These are phyloP conservation scores for Laticauda colubrina DNA, from an alignment of 2,113 vertebrate genomes.

Conservation along the genomic window DNA sequence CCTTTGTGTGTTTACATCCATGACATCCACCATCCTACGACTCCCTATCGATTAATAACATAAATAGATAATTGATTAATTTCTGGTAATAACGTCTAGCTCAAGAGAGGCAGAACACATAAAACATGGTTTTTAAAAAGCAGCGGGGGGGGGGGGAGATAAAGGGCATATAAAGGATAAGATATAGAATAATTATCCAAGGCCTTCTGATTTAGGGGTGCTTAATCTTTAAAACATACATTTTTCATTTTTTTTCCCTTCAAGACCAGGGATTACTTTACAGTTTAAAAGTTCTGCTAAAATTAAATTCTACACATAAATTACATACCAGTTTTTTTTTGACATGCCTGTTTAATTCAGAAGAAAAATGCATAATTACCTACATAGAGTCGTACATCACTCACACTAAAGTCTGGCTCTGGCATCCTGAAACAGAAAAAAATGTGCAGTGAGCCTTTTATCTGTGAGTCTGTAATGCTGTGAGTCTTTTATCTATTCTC, in stretches of 20 bases:
- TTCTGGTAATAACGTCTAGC: not conserved
- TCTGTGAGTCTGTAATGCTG: not conserved
- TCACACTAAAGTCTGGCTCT: slow-evolving; percentile 92
- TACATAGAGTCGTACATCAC: slow-evolving; percentile 94
- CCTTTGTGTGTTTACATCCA: slow-evolving; percentile 97
- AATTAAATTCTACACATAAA: not conserved
- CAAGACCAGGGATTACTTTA: not conserved
- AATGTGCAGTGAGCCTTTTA: not conserved
- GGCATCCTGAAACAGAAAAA: slow-evolving; percentile 87
- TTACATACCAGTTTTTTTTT: not conserved
- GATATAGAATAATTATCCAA: not conserved
- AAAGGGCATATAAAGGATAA: too few relatives aligned
- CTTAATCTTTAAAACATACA: not conserved
- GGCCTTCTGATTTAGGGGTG: not conserved
- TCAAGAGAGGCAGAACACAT: not conserved
- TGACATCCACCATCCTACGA: slow-evolving; percentile 93
- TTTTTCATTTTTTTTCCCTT: not conserved
- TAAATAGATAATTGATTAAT: not conserved
- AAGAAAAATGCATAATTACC: slow-evolving; percentile 76
- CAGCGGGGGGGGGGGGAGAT: too few relatives aligned
- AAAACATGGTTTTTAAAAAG: not conserved
- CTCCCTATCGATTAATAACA: slow-evolving; percentile 76
- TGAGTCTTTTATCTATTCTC: not conserved
- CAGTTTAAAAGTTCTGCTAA: not conserved
- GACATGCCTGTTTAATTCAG: not conserved